Evolutionary conservation across 1,140 invertebrate species (phyloP), one percentile per base, ranked within the genome.

Genomic region (Achatina immaculata): DNA sequence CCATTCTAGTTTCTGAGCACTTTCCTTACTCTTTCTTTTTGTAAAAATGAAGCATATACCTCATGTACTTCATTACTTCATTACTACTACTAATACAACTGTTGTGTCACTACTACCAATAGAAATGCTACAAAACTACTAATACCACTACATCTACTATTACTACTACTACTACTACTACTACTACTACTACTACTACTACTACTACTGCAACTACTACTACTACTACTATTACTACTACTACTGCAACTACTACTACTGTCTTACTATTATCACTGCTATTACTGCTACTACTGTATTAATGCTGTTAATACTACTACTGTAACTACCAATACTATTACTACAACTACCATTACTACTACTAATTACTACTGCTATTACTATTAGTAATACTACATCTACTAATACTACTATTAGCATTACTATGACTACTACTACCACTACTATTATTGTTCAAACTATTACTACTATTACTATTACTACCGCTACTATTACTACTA

Each of bases 191-290:
- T 77, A 24, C 42, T 58, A 62, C 34, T 38, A 58, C 42, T 77
- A 38, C 51, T 58, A 77, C 42, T 55, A 62, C 42, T 58, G 36
- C 42, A 11, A 62, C 72, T 77, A 58, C 28, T 58, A 38, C 34
- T 77, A 77, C 42, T n/a, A 40, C 40, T 65, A 65, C 51, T 62
- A 62, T 34, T 77, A 77, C 31, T 4, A 48, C 72, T 77, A 77
- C 51, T 77, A 62, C 51, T 58, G n/a, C n/a, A n/a, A 77, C 51
- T 77, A 31, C 51, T 62, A 77, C 51, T 77, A 62, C 51, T 77
- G 58, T 77, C 9, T 34, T 77, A 62, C 51, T 77, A 36, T 34
- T 77, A 65, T 28, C 58, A 55, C 21, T 21, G n/a, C 51, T 55
- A 55, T 24, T 55, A 55, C 51, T 21, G n/a, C 51, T 55, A 55